Conservation (phyloP, 2,113 vertebrate species). For the Podarcis muralis region DNA sequence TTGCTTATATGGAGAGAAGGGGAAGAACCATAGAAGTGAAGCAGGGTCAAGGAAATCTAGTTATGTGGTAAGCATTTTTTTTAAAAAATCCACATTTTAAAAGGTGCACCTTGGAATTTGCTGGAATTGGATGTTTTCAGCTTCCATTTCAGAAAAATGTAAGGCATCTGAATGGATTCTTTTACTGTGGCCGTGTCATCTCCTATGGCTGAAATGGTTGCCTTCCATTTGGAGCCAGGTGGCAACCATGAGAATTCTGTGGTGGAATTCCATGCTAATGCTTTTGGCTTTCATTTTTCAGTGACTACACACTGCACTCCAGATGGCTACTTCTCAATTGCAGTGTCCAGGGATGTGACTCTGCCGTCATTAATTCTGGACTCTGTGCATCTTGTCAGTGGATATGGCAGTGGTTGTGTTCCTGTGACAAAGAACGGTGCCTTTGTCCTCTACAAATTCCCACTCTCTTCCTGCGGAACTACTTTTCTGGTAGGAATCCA, state of each 20-base stretch:
- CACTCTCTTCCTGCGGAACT: slow-evolving; percentile 44
- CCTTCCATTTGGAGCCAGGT: neutral
- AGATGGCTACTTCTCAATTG: slow-evolving; percentile 43
- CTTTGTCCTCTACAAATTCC: slow-evolving; percentile 57
- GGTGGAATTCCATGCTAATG: neutral
- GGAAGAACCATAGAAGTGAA: neutral
- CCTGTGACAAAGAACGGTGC: slow-evolving; percentile 6
- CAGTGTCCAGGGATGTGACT: slow-evolving; percentile 23
- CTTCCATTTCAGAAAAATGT: neutral
- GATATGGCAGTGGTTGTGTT: slow-evolving; percentile 15
- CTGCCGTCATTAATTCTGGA: neutral
- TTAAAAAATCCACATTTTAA: too few relatives aligned
- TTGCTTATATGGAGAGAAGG: neutral
- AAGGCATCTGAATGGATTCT: neutral
- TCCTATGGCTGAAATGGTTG: neutral
- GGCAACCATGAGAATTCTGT: too few relatives aligned
- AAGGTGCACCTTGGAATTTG: neutral
- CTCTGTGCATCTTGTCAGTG: slow-evolving; percentile 28
- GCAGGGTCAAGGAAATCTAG: neutral
- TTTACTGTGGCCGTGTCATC: neutral
- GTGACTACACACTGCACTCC: slow-evolving; percentile 18
- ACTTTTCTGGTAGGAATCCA: slow-evolving; percentile 36
- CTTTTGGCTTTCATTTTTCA: slow-evolving; percentile 25
- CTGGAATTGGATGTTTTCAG: neutral
- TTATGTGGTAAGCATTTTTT: neutral